Evolutionary conservation across 2,888 invertebrate genomes (phyloP).

Genomic region (Cerceris rybyensis): DNA sequence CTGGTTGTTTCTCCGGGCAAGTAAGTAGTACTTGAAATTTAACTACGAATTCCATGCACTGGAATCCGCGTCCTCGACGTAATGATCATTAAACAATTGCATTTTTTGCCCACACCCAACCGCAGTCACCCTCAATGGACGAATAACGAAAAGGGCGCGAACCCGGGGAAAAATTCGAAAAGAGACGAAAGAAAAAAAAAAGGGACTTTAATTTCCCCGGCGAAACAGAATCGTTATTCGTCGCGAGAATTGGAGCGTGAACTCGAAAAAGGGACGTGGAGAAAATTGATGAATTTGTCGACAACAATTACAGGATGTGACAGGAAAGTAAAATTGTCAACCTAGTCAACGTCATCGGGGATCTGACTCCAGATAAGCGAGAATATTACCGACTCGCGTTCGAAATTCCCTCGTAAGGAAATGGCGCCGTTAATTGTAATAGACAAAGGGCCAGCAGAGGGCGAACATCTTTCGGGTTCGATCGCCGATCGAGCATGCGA

Average conservation of each 20-base stretch:
- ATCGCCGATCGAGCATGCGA: too few species aligned
- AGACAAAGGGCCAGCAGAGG: too few species aligned
- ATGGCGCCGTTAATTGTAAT: too few species aligned
- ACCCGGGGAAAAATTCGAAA: background rate
- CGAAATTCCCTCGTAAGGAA: too few species aligned
- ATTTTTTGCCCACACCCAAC: background rate
- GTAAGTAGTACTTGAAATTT: conserved; percentile 17
- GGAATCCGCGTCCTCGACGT: conserved; percentile 2
- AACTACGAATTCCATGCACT: conserved; percentile 1
- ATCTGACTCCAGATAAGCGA: too few species aligned
- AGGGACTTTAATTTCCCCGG: background rate
- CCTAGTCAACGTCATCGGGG: too few species aligned
- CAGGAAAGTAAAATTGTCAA: too few species aligned
- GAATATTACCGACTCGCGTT: too few species aligned
- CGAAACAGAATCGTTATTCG: background rate
- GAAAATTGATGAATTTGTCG: conserved; percentile 28
- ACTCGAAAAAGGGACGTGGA: conserved; percentile 3
- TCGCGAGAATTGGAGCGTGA: background rate
- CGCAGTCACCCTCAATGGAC: background rate
- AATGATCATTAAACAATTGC: conserved; percentile 12
- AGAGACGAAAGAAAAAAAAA: background rate
- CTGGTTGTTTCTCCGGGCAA: conserved; percentile 4
- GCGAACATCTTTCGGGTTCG: too few species aligned
- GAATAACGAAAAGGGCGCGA: background rate
- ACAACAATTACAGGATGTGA: conserved; percentile 30